A percentile compares a stretch with the other conserved stretches of the same genome.
Conservation (phyloP, 2,888 invertebrate species). For the Apodemia duryi region DNA sequence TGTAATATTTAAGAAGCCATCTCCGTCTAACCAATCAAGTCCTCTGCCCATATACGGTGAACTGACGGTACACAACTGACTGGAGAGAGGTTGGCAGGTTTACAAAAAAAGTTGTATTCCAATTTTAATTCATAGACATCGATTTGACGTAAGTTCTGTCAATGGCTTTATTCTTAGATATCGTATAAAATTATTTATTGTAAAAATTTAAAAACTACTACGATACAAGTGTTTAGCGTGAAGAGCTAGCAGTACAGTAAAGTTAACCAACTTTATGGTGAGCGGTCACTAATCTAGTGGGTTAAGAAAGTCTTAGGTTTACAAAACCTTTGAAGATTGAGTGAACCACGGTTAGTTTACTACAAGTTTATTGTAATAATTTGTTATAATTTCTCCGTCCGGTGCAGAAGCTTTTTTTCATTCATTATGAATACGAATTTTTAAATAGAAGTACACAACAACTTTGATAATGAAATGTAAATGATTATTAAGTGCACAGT, state of each 20-base stretch:
- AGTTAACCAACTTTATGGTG: neutral
- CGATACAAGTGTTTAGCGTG: neutral
- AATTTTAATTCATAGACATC: constrained; percentile 52
- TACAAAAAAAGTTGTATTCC: constrained; percentile 44
- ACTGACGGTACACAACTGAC: constrained; percentile 78
- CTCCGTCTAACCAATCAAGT: constrained; percentile 81
- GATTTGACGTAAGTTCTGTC: constrained; percentile 43
- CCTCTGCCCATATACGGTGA: constrained; percentile 90
- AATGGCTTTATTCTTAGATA: constrained; percentile 15
- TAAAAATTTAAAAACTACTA: constrained; percentile 8
- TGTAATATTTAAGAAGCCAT: constrained; percentile 71
- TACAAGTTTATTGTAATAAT: neutral
- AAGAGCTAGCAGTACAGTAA: neutral
- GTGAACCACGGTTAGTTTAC: neutral
- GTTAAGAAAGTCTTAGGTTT: neutral
- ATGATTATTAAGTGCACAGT: too few relatives aligned
- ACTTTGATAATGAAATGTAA: too few relatives aligned
- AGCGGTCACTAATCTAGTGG: neutral
- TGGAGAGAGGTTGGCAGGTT: constrained; percentile 57
- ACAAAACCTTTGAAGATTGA: neutral
- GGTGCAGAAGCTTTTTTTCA: too few relatives aligned
- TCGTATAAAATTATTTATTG: constrained; percentile 13
- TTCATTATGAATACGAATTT: too few relatives aligned
- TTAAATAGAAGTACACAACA: too few relatives aligned
- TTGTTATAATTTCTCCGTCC: too few relatives aligned